Conservation (phyloP, 2,797 vertebrate species). For the Xerus rutilus region DNA sequence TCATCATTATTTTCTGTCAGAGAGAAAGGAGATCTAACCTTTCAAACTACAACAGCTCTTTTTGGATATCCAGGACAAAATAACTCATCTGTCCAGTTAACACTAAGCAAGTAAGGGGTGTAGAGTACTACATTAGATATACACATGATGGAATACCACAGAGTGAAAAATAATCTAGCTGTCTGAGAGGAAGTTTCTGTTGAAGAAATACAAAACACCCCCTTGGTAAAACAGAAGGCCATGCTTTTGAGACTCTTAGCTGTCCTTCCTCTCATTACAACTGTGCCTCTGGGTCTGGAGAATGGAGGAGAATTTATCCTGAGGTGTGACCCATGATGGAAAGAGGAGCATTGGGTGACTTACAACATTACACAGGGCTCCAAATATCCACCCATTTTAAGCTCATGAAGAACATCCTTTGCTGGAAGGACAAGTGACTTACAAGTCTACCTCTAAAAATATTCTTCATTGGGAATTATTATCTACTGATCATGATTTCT, state of each 20-base stretch:
- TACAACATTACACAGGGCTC: background rate
- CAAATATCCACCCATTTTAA: background rate
- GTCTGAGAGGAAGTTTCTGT: constrained; percentile 3
- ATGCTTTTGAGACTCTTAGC: background rate
- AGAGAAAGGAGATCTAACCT: background rate
- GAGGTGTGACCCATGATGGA: background rate
- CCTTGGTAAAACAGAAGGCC: constrained; percentile 9
- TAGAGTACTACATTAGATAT: background rate
- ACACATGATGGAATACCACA: background rate
- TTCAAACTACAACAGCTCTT: background rate
- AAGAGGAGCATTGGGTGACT: background rate
- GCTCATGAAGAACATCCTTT: background rate
- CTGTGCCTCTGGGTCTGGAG: constrained; percentile 23
- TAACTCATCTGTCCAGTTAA: constrained; percentile 45
- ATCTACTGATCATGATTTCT: background rate
- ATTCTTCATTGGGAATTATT: background rate
- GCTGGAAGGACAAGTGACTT: background rate
- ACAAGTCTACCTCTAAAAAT: background rate
- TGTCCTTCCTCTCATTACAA: background rate
- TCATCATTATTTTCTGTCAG: background rate
- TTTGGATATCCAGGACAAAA: constrained; percentile 23
- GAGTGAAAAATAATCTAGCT: constrained; percentile 29
- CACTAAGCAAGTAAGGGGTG: background rate
- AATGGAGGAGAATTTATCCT: background rate
- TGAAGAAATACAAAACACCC: background rate